phyloP scores from a whole-genome alignment of 2,888 invertebrate species.

The Acanthococcus lagerstroemiae region DNA sequence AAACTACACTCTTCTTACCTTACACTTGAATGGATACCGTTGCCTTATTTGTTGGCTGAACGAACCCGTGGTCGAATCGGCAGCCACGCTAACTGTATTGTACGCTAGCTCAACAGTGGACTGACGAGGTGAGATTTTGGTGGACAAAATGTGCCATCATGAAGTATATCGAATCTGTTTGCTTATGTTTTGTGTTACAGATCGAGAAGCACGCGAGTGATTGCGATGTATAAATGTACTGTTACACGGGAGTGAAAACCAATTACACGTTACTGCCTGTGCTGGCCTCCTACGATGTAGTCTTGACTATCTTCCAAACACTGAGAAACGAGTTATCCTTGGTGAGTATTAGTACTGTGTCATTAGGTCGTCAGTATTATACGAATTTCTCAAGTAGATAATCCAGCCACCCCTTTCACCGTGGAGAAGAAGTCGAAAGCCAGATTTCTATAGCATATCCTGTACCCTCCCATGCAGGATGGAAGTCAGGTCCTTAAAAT shows the following conservation, averaged over 20 bases:
- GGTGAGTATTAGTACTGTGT: constrained; percentile 1
- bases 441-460: no score
- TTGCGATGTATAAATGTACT: constrained; percentile 45
- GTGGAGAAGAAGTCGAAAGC: no score
- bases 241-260: constrained; percentile 48
- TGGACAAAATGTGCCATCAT: not conserved
- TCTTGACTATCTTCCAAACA: constrained; percentile 60
- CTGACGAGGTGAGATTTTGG: constrained; percentile 47
- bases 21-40: constrained; percentile 44
- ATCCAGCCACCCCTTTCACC: no score
- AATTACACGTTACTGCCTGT: constrained; percentile 53
- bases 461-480: no score
- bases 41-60: constrained; percentile 58
- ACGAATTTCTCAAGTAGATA: no score
- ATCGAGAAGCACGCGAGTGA: constrained; percentile 50
- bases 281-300: constrained; percentile 56
- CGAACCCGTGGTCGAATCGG: constrained; percentile 45
- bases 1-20: no score
- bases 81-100: constrained; percentile 59
- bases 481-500: no score
- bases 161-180: not conserved
- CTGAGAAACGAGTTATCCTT: constrained; percentile 33
- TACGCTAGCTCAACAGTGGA: constrained; percentile 61
- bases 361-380: not conserved
- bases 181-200: constrained; percentile 28